Evolutionary conservation across 2,113 vertebrate species (phyloP), one percentile per base, ranked within the genome.

Genomic region (Xiphorhynchus elegans): DNA sequence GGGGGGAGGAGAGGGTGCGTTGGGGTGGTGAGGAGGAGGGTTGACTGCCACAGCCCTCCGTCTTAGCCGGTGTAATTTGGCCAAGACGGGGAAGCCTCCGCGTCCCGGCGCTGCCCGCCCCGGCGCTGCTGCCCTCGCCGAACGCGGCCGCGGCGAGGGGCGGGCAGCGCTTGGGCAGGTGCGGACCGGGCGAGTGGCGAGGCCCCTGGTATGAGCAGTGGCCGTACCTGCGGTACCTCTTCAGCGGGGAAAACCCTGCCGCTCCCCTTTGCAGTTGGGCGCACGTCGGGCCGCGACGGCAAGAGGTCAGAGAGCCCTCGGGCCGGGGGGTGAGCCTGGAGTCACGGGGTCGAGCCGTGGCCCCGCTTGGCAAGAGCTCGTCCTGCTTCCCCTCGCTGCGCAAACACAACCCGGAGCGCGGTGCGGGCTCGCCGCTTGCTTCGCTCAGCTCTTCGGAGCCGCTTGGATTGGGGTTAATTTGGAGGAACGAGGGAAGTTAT

Each of bases 281-380:
- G 5, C 31, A 73, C 53, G 63, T 80, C 63, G 73, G 25, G 37
- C 19, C 5, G 17, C 64, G 17, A 20, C 5, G 31, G 25, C 42
- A 4, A 16, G 39, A 4, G 21, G 19, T 9, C 39, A 26, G 35
- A 42, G 35, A 83, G 26, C 33, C 39, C 28, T 40, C 10, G 49
- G 9, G 7, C 20, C 24, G 3, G 2, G 17, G 7, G 19, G 5
- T 3, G 35, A 60, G n/a, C 33, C 5, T 33, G 17, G 21, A 15
- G n/a, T 4, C 3, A 3, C 13, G 15, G 31, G 46, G 8, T 21
- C 4, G 10, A 9, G 64, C 33, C 6, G 14, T 4, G 40, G 15
- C 4, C 42, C 44, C 21, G 3, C 14, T 56, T 42, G 35, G 40
- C 62, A 17, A 33, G 31, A 9, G 5, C 33, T n/a, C 35, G 18